These are phyloP conservation scores for Abscondita cerata DNA, from an alignment of 2,888 invertebrate species.

Conservation along the genomic window DNA sequence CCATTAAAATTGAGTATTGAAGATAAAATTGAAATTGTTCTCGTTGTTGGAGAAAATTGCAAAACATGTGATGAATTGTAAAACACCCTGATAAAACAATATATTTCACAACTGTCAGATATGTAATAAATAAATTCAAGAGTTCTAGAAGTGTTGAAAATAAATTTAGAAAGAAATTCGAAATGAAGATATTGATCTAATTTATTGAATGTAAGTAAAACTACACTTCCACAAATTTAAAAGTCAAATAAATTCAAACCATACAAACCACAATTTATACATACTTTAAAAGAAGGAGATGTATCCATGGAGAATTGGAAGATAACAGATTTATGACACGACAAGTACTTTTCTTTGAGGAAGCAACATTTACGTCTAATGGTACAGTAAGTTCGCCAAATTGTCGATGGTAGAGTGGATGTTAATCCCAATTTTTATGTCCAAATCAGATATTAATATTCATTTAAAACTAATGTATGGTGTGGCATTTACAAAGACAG, in stretches of 20 bases:
- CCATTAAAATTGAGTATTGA: background rate
- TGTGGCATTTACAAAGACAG: conserved; percentile 5
- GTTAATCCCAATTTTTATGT: conserved; percentile 9
- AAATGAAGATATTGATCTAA: background rate
- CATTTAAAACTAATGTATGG: conserved; percentile 16
- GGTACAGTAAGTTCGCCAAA: conserved; percentile 10
- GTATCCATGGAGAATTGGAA: too few relatives aligned
- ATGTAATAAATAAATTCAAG: background rate
- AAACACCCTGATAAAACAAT: background rate
- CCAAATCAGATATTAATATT: conserved; percentile 9
- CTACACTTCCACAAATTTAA: too few relatives aligned
- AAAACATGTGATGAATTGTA: background rate
- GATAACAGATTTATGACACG: too few relatives aligned
- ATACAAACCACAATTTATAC: too few relatives aligned
- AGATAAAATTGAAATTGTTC: background rate
- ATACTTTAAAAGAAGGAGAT: too few relatives aligned
- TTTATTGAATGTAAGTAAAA: too few relatives aligned
- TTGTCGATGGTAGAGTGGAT: conserved; percentile 14
- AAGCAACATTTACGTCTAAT: conserved; percentile 7
- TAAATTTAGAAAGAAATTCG: background rate
- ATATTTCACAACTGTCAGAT: conserved; percentile 3
- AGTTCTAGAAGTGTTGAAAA: conserved; percentile 3
- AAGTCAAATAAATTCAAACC: too few relatives aligned
- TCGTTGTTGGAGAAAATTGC: background rate
- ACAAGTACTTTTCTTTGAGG: too few relatives aligned